Conservation (phyloP, 2,797 vertebrate species). For the Telmatherina bonti region DNA sequence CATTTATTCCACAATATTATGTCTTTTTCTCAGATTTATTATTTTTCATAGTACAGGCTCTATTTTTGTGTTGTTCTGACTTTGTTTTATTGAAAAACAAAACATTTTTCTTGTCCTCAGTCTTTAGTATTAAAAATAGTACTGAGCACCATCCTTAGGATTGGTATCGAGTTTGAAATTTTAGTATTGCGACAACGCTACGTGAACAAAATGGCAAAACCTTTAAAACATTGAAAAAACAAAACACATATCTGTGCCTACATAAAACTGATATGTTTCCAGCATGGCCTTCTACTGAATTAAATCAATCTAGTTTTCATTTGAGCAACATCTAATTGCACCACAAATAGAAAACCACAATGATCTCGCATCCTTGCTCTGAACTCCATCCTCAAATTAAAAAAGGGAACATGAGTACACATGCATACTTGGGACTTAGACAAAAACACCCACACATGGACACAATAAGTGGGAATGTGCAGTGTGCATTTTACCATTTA, state of each 20-base stretch:
- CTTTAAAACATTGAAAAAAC: too few relatives aligned
- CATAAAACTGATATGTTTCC: slow-evolving; percentile 26
- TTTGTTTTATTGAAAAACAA: too few relatives aligned
- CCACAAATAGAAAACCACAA: slow-evolving; percentile 70
- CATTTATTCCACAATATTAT: too few relatives aligned
- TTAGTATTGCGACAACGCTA: too few relatives aligned
- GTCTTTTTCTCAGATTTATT: too few relatives aligned
- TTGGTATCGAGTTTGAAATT: too few relatives aligned
- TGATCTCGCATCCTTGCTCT: slow-evolving; percentile 72
- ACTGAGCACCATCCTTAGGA: too few relatives aligned
- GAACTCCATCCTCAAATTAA: slow-evolving; percentile 40
- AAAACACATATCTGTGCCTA: neutral
- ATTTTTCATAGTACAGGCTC: too few relatives aligned
- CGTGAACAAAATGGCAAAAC: too few relatives aligned
- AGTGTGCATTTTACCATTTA: slow-evolving; percentile 46
- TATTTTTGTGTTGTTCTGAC: too few relatives aligned
- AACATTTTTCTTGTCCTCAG: too few relatives aligned
- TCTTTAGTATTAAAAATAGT: too few relatives aligned
- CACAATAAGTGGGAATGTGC: slow-evolving; percentile 50
- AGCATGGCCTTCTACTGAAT: slow-evolving; percentile 49
- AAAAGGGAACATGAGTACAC: slow-evolving; percentile 22
- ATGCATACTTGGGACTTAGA: slow-evolving; percentile 34
- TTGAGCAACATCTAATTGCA: slow-evolving; percentile 72
- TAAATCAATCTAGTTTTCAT: slow-evolving; percentile 73
- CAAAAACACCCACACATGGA: slow-evolving; percentile 59